Percentiles rank a stretch among this genome's conserved stretches.
phyloP scores from a whole-genome alignment of 2,888 invertebrate species.

The Bibio marci region DNA sequence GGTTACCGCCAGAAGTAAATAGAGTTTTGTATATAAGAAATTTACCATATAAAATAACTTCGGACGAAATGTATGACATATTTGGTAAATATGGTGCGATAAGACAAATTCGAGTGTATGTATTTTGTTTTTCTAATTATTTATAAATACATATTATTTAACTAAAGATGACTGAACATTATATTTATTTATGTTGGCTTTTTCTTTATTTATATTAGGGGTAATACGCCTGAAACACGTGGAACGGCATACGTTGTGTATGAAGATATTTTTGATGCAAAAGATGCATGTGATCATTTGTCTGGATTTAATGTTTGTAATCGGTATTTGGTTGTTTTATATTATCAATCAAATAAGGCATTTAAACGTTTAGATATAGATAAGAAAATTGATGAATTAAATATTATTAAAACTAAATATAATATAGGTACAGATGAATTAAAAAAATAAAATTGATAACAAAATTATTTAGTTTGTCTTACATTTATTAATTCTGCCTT shows the following conservation, averaged over 20 bases:
- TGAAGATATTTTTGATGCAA: slow-evolving; percentile 99
- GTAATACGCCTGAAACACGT: slow-evolving; percentile 93
- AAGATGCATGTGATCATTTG: slow-evolving; percentile 98
- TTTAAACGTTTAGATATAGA: slow-evolving; percentile 91
- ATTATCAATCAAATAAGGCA: slow-evolving; percentile 92
- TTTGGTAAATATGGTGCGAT: slow-evolving; percentile 99
- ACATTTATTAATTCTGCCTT: too few relatives aligned
- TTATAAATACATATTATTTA: slow-evolving; percentile 1
- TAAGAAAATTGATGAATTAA: slow-evolving; percentile 90
- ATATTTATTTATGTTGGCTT: not conserved
- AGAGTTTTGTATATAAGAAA: slow-evolving; percentile 92
- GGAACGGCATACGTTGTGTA: slow-evolving; percentile 99
- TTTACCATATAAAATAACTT: slow-evolving; percentile 96
- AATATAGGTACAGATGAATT: slow-evolving; percentile 48
- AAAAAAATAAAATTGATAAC: slow-evolving; percentile 24
- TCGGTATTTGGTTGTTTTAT: slow-evolving; percentile 94
- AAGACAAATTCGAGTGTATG: slow-evolving; percentile 93
- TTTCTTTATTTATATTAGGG: slow-evolving; percentile 34
- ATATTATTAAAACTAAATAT: slow-evolving; percentile 89
- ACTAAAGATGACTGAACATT: not conserved
- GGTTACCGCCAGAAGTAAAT: slow-evolving; percentile 97
- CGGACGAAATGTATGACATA: slow-evolving; percentile 99
- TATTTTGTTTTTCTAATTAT: too few relatives aligned
- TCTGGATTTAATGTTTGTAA: slow-evolving; percentile 99
- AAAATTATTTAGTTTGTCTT: too few relatives aligned